Conservation (phyloP, 2,888 invertebrate species). For the Subacronicta megacephala region DNA sequence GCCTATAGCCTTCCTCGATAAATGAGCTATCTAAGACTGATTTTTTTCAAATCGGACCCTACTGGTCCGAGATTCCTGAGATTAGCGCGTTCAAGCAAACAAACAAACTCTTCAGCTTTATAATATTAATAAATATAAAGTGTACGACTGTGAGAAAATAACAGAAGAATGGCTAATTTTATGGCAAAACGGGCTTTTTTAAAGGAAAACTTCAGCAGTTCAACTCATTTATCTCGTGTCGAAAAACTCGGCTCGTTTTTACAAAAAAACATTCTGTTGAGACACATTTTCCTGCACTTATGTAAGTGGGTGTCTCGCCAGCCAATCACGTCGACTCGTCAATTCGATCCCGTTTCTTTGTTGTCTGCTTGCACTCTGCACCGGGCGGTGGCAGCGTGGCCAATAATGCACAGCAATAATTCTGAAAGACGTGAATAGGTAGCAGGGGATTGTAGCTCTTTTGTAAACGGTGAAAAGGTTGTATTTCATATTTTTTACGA, state of each 20-base stretch:
- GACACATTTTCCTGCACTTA: conserved; percentile 13
- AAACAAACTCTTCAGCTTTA: too few relatives aligned
- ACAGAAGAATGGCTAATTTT: too few relatives aligned
- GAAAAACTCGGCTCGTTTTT: neutral
- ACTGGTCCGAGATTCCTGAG: too few relatives aligned
- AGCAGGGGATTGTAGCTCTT: conserved; percentile 11
- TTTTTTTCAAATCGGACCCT: too few relatives aligned
- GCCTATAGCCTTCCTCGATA: too few relatives aligned
- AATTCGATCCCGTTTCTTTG: conserved; percentile 51
- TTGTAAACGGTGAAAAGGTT: conserved; percentile 7
- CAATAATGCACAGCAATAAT: conserved; percentile 28
- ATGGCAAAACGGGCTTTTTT: too few relatives aligned
- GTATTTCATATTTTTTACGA: conserved; percentile 1
- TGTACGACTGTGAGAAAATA: too few relatives aligned
- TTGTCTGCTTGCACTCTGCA: conserved; percentile 54
- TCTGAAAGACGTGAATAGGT: conserved; percentile 17
- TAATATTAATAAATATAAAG: too few relatives aligned
- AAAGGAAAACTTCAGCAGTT: too few relatives aligned
- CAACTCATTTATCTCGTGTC: neutral
- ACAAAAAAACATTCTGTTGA: neutral
- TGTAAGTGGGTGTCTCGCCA: conserved; percentile 31
- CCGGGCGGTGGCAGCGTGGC: conserved; percentile 12
- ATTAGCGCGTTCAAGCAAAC: too few relatives aligned
- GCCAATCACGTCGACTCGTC: conserved; percentile 39
- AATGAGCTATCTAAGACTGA: too few relatives aligned